A percentile compares a stretch with the other conserved stretches of the same genome.
Conservation (phyloP, 2,888 invertebrate species). For the Mythimna ferrago region DNA sequence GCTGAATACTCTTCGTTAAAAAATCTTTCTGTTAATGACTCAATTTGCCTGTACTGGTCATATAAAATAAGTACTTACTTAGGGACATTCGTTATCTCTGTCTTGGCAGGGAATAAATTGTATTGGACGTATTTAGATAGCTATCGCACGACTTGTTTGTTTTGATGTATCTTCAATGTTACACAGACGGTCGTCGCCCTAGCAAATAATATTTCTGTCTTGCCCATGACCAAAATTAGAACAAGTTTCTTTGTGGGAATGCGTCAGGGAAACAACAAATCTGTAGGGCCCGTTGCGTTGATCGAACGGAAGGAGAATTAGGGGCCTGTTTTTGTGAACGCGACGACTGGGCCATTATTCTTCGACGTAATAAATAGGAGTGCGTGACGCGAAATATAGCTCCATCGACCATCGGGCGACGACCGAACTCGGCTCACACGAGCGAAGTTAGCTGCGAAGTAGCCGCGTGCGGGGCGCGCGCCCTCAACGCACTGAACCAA, state of each 20-base stretch:
- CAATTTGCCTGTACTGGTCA: slow-evolving; percentile 1
- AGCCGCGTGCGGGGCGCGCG: slow-evolving; percentile 77
- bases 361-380: slow-evolving; percentile 81
- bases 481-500: slow-evolving; percentile 80
- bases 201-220: slow-evolving; percentile 80
- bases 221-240: slow-evolving; percentile 78
- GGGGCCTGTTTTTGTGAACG: slow-evolving; percentile 69
- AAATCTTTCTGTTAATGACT: background rate
- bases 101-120: slow-evolving; percentile 57
- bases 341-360: slow-evolving; percentile 66
- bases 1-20: background rate
- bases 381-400: slow-evolving; percentile 85
- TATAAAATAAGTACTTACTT: slow-evolving; percentile 3
- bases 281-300: slow-evolving; percentile 45
- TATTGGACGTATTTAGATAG: slow-evolving; percentile 64
- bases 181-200: slow-evolving; percentile 79
- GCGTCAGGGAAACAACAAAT: slow-evolving; percentile 44
- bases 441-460: slow-evolving; percentile 80
- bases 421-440: slow-evolving; percentile 77
- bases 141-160: slow-evolving; percentile 71
- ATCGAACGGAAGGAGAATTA: slow-evolving; percentile 63
- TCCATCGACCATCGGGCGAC: slow-evolving; percentile 86
- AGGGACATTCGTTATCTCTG: slow-evolving; percentile 21
- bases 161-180: slow-evolving; percentile 71
- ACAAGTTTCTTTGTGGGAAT: slow-evolving; percentile 68